These are phyloP conservation scores for Sinodicranocentrus sp. DNA, from an alignment of 2,888 invertebrate species.

Conservation along the genomic window DNA sequence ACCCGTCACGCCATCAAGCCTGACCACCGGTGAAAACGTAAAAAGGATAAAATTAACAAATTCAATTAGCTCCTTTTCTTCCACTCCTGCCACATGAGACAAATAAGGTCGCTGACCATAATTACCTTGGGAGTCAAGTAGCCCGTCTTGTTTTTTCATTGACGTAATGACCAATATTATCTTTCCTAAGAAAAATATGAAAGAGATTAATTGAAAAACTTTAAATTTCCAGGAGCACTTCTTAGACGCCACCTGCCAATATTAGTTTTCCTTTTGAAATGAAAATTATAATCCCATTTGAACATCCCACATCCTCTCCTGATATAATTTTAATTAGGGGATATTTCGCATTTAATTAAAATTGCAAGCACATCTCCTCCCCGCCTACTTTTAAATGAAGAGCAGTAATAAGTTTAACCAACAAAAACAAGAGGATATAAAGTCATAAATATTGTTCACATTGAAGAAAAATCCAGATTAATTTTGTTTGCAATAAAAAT, in stretches of 20 bases:
- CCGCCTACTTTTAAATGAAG: constrained; percentile 10
- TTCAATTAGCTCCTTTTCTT: constrained; percentile 45
- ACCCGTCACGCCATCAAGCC: constrained; percentile 9
- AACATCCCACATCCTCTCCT: constrained; percentile 10
- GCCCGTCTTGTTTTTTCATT: constrained; percentile 8
- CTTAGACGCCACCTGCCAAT: no score
- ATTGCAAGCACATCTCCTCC: constrained; percentile 50
- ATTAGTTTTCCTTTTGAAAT: constrained; percentile 46
- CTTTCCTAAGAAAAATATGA: background rate
- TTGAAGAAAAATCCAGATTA: no score
- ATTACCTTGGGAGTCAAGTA: constrained; percentile 31
- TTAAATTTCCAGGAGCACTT: constrained; percentile 12
- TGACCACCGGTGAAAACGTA: background rate
- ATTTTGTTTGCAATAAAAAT: constrained; percentile 61
- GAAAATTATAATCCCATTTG: background rate
- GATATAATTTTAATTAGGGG: background rate
- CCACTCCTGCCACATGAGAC: background rate
- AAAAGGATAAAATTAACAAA: constrained; percentile 60
- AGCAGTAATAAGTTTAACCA: no score
- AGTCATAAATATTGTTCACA: no score
- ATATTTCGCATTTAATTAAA: constrained; percentile 28
- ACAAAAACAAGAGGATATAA: no score
- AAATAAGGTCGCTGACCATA: constrained; percentile 55
- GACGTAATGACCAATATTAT: constrained; percentile 31
- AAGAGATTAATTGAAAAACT: constrained; percentile 39